Evolutionary conservation across 2,888 invertebrate genomes (phyloP).

Genomic region (Xylophagus ater): DNA sequence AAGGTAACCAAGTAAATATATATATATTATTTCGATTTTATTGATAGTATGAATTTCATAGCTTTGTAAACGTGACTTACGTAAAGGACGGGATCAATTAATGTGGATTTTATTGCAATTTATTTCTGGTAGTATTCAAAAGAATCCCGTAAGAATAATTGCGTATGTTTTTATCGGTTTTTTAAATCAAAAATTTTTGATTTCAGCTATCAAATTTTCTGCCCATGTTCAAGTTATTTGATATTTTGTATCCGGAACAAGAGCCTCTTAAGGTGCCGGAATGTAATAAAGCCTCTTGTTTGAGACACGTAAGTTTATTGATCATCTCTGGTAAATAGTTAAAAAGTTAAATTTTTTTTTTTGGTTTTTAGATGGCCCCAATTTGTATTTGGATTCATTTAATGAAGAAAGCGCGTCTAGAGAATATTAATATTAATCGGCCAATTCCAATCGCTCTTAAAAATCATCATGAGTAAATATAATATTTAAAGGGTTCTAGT

Average conservation of each 20-base stretch:
- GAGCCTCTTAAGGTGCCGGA: slow-evolving; percentile 85
- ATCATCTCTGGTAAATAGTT: background rate
- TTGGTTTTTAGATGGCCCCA: slow-evolving; percentile 59
- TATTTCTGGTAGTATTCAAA: slow-evolving; percentile 91
- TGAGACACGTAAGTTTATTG: slow-evolving; percentile 25
- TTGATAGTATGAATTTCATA: slow-evolving; percentile 26
- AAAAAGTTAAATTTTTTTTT: background rate
- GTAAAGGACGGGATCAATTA: slow-evolving; percentile 89
- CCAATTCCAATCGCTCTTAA: slow-evolving; percentile 72
- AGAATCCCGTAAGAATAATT: slow-evolving; percentile 60
- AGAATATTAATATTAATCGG: slow-evolving; percentile 64
- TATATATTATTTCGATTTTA: background rate
- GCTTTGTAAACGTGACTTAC: slow-evolving; percentile 65
- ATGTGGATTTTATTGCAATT: slow-evolving; percentile 98
- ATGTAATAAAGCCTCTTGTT: slow-evolving; percentile 64
- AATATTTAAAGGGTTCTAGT: slow-evolving; percentile 11
- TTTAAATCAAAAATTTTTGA: background rate
- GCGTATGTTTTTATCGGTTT: slow-evolving; percentile 4
- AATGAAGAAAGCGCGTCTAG: slow-evolving; percentile 82
- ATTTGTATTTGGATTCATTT: slow-evolving; percentile 96
- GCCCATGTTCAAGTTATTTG: slow-evolving; percentile 82
- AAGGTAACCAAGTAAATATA: slow-evolving; percentile 46
- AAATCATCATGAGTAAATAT: slow-evolving; percentile 66
- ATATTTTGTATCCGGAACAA: slow-evolving; percentile 84
- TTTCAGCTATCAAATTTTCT: slow-evolving; percentile 67